Evolutionary conservation across 1,140 invertebrate genomes (phyloP), one percentile per base, ranked within the genome.

Genomic region (Chironomus striatipennis): DNA sequence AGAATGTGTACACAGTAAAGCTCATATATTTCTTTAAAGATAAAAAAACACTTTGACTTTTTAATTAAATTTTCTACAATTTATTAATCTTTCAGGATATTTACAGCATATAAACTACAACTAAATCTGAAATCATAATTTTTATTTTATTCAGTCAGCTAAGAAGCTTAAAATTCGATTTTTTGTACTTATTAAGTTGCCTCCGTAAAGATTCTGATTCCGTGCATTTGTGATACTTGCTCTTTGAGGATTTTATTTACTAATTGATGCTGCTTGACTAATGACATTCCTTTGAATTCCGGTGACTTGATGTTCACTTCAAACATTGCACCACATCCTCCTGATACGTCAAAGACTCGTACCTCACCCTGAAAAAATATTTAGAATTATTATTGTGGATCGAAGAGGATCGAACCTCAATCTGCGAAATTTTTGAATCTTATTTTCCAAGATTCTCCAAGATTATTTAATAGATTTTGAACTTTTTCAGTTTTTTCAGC

Each of bases 311-410:
- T 87, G 77, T 85, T 88, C 42, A 95, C 88, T 83, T 93, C 91
- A 84, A 90, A 96, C 92, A 96, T 95, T 21, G 93, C 91, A 43
- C 93, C 93, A 85, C 93, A 96, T 7, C 93, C 93, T 75, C 93
- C 90, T 76, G 91, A 93, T 42, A 93, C 88, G 81, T 93, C 91
- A 73, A 86, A 84, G 1, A 93, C 89, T 81, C 89, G 85, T 67
- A 93, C 18, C 7, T 70, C 20, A 20, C 65, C 65, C 47, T 57
- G n/a, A 57, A 57, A 47, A 12, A 57, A 12, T n/a, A 57, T 47
- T 5, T 5, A 57, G n/a, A 12, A n/a, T 57, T 0, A 57, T 57
- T 10, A 47, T 43, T 43, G 5, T 43, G n/a, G n/a, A n/a, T n/a
- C n/a, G n/a, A n/a, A n/a, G n/a, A n/a, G n/a, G n/a, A n/a, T n/a